phyloP scores from a whole-genome alignment of 2,113 vertebrate species.

The Phalacrocorax aristotelis region DNA sequence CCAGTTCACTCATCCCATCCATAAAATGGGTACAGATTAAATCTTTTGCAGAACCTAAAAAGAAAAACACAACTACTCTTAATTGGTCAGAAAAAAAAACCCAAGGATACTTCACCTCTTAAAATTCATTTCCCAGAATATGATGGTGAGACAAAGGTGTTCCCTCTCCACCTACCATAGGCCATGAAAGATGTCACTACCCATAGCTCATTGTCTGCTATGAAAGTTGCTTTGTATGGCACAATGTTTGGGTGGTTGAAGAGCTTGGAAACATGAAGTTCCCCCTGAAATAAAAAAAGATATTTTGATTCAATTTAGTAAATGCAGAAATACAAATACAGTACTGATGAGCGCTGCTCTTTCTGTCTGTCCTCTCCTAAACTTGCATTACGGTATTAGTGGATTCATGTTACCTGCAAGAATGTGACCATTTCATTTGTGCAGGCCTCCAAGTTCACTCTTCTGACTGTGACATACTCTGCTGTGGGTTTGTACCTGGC shows the following conservation, averaged over 20 bases:
- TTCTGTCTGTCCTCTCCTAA: background rate
- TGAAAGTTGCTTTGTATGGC: constrained; percentile 93
- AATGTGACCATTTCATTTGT: constrained; percentile 96
- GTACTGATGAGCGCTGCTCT: background rate
- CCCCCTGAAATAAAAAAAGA: background rate
- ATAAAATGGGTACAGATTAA: constrained; percentile 92
- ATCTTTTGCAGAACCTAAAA: constrained; percentile 92
- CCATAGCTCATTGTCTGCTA: constrained; percentile 96
- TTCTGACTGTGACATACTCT: constrained; percentile 88
- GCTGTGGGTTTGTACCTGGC: constrained; percentile 88
- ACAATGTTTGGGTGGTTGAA: constrained; percentile 94
- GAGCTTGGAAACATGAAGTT: constrained; percentile 94
- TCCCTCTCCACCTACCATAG: constrained; percentile 81
- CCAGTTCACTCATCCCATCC: constrained; percentile 92
- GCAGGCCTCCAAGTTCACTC: constrained; percentile 93
- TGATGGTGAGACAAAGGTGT: background rate
- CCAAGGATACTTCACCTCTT: background rate
- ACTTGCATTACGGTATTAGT: background rate
- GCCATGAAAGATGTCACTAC: constrained; percentile 97
- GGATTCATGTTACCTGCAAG: constrained; percentile 82
- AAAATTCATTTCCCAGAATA: background rate
- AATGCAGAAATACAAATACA: background rate
- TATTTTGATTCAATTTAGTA: background rate
- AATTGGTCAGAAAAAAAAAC: background rate
- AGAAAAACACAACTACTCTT: background rate